phyloP scores from a whole-genome alignment of 2,113 vertebrate species.

The Microcebus griseorufus region DNA sequence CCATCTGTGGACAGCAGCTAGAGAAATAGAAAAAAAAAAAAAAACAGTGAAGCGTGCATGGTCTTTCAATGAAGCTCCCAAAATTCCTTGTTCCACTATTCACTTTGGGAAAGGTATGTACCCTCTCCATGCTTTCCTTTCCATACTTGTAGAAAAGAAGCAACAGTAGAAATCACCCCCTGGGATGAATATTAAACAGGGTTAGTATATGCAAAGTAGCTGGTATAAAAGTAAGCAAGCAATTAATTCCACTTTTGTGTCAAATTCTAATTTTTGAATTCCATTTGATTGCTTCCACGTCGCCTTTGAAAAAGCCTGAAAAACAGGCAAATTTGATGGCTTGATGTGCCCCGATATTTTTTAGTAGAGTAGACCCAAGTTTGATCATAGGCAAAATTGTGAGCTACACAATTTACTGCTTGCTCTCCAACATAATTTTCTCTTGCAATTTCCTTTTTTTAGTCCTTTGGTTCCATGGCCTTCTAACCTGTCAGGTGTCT shows the following conservation, averaged over 20 bases:
- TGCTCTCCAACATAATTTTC: background rate
- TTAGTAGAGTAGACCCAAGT: background rate
- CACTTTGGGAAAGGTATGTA: background rate
- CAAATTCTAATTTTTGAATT: background rate
- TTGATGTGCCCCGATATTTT: background rate
- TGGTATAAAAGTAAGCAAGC: background rate
- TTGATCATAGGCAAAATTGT: background rate
- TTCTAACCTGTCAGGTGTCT: background rate
- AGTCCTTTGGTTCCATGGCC: background rate
- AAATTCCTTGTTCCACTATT: background rate
- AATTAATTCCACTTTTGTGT: background rate
- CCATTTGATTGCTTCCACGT: background rate
- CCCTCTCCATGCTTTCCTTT: background rate
- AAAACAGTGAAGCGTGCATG: background rate
- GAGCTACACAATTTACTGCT: background rate
- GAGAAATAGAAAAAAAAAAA: background rate
- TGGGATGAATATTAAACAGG: background rate
- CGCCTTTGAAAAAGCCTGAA: background rate
- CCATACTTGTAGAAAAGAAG: background rate
- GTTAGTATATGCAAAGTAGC: background rate
- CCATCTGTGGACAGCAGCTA: no score
- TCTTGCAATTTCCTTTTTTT: background rate
- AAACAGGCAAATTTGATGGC: background rate
- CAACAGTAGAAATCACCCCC: background rate
- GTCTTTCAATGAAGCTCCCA: background rate